Percentiles rank a stretch among this genome's conserved stretches.
Conservation (phyloP, 2,113 vertebrate genomes). For the Takifugu flavidus region DNA sequence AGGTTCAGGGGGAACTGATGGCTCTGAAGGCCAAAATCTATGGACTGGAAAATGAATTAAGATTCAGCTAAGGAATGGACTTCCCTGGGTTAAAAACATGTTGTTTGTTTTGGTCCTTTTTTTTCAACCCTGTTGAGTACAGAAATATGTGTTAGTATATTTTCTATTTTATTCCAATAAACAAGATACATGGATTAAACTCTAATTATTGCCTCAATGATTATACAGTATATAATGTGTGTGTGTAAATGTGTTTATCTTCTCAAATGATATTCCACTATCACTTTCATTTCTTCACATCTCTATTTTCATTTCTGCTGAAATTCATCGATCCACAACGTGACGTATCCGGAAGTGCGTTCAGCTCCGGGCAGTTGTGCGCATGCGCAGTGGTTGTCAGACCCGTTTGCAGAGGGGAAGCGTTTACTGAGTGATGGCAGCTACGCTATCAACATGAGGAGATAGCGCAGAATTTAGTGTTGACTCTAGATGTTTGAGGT, state of each 20-base stretch:
- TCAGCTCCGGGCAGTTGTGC: neutral
- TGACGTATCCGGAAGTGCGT: too few species aligned
- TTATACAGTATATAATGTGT: neutral
- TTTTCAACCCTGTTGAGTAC: neutral
- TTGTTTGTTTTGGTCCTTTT: neutral
- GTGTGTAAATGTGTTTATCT: too few species aligned
- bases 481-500: neutral
- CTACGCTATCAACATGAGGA: neutral
- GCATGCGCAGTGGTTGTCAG: conserved; percentile 21
- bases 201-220: neutral
- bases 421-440: neutral
- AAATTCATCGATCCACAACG: too few species aligned
- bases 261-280: too few species aligned
- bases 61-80: conserved; percentile 73
- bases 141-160: too few species aligned
- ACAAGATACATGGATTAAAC: neutral
- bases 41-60: conserved; percentile 84
- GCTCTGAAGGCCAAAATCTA: conserved; percentile 89
- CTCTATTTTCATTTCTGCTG: too few species aligned
- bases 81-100: too few species aligned
- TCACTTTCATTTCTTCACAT: too few species aligned
- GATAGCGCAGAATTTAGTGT: neutral
- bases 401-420: too few species aligned
- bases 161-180: neutral
- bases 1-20: conserved; percentile 87